These are phyloP conservation scores for Cydia strobilella DNA, from an alignment of 1,140 invertebrate species.

Conservation along the genomic window DNA sequence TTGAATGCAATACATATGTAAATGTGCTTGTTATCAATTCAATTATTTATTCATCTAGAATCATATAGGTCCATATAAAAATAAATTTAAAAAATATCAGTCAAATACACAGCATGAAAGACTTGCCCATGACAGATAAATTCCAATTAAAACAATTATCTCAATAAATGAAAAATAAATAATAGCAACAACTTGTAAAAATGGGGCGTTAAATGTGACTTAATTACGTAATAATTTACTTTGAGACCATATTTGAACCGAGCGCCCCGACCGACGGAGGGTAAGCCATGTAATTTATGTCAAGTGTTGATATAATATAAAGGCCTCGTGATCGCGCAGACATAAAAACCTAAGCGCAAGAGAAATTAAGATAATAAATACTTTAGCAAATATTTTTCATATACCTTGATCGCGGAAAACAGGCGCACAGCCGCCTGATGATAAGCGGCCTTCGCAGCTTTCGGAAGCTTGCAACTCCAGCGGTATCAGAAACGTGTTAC, in stretches of 20 bases:
- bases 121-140: background rate
- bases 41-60: too few relatives aligned
- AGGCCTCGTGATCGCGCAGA: background rate
- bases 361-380: background rate
- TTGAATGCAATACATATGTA: too few relatives aligned
- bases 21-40: too few relatives aligned
- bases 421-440: too few relatives aligned
- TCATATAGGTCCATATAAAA: too few relatives aligned
- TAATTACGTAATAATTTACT: constrained; percentile 33
- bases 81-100: too few relatives aligned
- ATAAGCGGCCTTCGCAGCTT: too few relatives aligned
- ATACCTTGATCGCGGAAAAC: too few relatives aligned
- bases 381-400: too few relatives aligned
- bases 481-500: too few relatives aligned
- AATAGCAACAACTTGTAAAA: constrained; percentile 9
- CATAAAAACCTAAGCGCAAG: background rate
- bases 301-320: constrained; percentile 27
- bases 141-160: background rate
- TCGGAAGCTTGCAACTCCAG: too few relatives aligned
- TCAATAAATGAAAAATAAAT: constrained; percentile 18
- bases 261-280: constrained; percentile 8
- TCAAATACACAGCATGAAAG: too few relatives aligned
- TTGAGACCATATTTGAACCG: constrained; percentile 21
- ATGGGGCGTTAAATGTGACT: constrained; percentile 2
- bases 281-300: constrained; percentile 28